These are phyloP conservation scores for Clostera curtula DNA, from an alignment of 2,888 invertebrate genomes.

Conservation along the genomic window DNA sequence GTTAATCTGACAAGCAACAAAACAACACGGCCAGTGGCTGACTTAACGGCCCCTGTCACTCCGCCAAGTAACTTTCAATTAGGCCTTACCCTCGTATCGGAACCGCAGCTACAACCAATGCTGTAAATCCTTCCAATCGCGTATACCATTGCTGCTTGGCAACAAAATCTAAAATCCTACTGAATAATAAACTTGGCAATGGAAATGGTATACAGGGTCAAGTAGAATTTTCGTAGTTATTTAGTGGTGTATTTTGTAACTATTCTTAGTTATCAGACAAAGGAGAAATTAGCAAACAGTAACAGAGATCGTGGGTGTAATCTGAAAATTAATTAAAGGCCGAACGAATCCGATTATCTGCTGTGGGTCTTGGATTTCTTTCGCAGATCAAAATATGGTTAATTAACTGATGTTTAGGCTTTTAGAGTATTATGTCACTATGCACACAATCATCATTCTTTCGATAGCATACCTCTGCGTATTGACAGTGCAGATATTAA, in stretches of 20 bases:
- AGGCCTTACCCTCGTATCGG: constrained; percentile 30
- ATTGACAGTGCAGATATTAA: too few species aligned
- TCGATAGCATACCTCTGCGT: too few species aligned
- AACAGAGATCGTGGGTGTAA: constrained; percentile 19
- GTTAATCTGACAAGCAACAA: constrained; percentile 54
- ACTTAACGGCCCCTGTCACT: constrained; percentile 45
- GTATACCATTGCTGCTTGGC: constrained; percentile 15
- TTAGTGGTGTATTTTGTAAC: constrained; percentile 13
- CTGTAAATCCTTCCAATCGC: constrained; percentile 9
- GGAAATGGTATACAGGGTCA: constrained; percentile 4
- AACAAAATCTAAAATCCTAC: constrained; percentile 6
- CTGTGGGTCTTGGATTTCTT: constrained; percentile 12
- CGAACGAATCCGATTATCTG: constrained; percentile 18
- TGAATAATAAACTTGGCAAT: constrained; percentile 16
- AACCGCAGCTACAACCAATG: constrained; percentile 19
- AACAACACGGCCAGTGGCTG: constrained; percentile 30
- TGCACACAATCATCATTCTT: too few species aligned
- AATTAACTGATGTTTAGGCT: constrained; percentile 1
- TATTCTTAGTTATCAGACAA: constrained; percentile 29
- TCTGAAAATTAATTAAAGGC: constrained; percentile 19
- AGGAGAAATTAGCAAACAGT: constrained; percentile 27
- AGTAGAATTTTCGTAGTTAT: constrained; percentile 3
- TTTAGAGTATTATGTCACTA: constrained; percentile 6
- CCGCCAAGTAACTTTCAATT: constrained; percentile 51
- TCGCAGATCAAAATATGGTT: constrained; percentile 7